Evolutionary conservation across 2,113 vertebrate genomes (phyloP).

Genomic region (Anolis carolinensis): DNA sequence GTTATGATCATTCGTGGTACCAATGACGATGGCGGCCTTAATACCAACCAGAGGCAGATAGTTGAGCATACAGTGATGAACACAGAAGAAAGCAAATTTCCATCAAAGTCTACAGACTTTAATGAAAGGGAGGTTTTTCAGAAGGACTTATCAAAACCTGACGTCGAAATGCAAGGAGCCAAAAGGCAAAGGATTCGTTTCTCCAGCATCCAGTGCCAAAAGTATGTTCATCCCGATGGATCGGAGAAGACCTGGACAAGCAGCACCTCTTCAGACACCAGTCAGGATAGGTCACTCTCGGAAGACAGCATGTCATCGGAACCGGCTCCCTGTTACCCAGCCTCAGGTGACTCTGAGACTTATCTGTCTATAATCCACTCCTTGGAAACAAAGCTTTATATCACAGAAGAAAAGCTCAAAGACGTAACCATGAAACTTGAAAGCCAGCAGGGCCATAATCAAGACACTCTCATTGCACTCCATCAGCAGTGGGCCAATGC

Average conservation of each 20-base stretch:
- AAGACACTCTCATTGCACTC: conserved; percentile 69
- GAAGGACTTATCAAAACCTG: conserved; percentile 69
- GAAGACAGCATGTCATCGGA: conserved; percentile 81
- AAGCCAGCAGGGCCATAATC: conserved; percentile 78
- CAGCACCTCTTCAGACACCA: conserved; percentile 77
- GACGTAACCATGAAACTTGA: conserved; percentile 85
- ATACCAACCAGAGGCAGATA: conserved; percentile 60
- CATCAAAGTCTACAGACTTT: conserved; percentile 44
- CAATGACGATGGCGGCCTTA: conserved; percentile 65
- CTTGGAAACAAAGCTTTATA: conserved; percentile 88
- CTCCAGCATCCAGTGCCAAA: conserved; percentile 93
- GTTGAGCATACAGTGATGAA: conserved; percentile 19
- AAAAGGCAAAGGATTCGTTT: conserved; percentile 92
- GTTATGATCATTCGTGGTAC: conserved; percentile 37
- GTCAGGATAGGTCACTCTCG: conserved; percentile 74
- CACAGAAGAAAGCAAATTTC: conserved; percentile 28
- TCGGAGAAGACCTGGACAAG: conserved; percentile 77
- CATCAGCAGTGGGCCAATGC: conserved; percentile 79
- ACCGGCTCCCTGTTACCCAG: conserved; percentile 68
- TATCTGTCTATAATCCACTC: conserved; percentile 91
- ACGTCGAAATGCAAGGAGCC: conserved; percentile 74
- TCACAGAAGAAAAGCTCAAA: conserved; percentile 91
- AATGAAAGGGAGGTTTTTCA: conserved; percentile 65
- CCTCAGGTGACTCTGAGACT: conserved; percentile 82
- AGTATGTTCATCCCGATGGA: conserved; percentile 81